phyloP scores from a whole-genome alignment of 2,113 vertebrate genomes.

The Trogon surrucura region DNA sequence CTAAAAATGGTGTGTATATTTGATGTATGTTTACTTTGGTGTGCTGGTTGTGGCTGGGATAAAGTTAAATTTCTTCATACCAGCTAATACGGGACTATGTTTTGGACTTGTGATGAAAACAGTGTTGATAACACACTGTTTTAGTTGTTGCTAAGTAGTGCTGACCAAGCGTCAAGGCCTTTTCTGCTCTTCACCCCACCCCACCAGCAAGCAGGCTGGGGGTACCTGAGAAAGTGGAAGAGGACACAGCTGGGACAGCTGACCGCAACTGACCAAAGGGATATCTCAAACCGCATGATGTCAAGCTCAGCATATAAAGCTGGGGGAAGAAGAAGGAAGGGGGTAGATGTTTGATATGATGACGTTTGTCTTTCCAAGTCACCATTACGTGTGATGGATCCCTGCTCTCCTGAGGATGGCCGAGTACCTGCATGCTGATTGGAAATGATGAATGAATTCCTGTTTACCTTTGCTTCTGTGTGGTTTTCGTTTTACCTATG shows the following conservation, averaged over 20 bases:
- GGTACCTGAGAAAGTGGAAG: neutral
- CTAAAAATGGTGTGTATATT: neutral
- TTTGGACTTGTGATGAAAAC: neutral
- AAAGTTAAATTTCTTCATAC: neutral
- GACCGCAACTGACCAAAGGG: neutral
- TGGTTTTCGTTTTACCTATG: neutral
- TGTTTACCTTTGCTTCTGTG: neutral
- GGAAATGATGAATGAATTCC: neutral
- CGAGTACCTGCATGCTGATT: neutral
- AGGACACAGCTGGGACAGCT: neutral
- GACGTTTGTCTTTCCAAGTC: too few relatives aligned
- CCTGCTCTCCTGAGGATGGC: too few relatives aligned
- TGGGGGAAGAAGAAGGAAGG: too few relatives aligned
- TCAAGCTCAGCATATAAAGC: neutral
- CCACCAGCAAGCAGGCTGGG: neutral
- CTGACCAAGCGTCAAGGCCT: neutral
- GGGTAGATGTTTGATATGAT: too few relatives aligned
- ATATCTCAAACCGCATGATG: neutral
- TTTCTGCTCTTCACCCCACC: neutral
- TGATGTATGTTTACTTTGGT: neutral
- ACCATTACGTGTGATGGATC: too few relatives aligned
- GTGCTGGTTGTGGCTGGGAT: neutral
- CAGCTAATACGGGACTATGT: neutral
- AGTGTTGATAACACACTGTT: neutral
- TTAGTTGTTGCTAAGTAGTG: neutral